Evolutionary conservation across 2,888 invertebrate species (phyloP), one percentile per base, ranked within the genome.

Genomic region (Acanthopleura granulata): DNA sequence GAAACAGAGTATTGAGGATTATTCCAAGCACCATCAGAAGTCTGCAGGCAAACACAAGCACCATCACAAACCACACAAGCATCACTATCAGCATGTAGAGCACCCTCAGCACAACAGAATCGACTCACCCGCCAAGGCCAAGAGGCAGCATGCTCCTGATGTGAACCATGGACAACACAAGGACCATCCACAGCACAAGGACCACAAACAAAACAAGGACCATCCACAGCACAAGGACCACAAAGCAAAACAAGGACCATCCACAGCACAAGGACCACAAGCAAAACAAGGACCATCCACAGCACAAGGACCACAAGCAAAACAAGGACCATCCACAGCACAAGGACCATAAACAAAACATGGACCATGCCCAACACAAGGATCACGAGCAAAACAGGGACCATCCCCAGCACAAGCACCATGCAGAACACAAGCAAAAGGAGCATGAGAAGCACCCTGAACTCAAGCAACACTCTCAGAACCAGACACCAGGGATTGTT

Each of bases 191-290:
- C n/a, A 57, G 57, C 3, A 57, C n/a, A 22, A 18, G 22, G n/a
- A 57, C 57, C 22, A n/a, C n/a, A 57, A 57, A 12, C 57, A 57
- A 12, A 57, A 57, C 18, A 18, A 57, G 18, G 57, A 57, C 18
- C 57, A 57, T 57, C 57, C 57, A 3, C 18, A 57, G 12, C 57
- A 57, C 57, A 57, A 57, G 51, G 72, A 74, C 66, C 75, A 74
- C 62, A 15, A 74, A 74, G 75, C 73, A 78, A 57, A 77, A 77
- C 22, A 74, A 78, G 27, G 75, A 79, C 57, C 75, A 77, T 50
- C 40, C 51, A 51, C 14, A 51, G 51, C 51, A 51, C 51, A 51
- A 51, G 51, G 18, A 51, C 14, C 14, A 51, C 14, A 14, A 51
- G 14, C 51, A 14, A 15, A 18, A 51, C 14, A 14, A 51, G n/a